These are phyloP conservation scores for Dorcus hopei DNA, from an alignment of 2,888 invertebrate species.

Conservation along the genomic window DNA sequence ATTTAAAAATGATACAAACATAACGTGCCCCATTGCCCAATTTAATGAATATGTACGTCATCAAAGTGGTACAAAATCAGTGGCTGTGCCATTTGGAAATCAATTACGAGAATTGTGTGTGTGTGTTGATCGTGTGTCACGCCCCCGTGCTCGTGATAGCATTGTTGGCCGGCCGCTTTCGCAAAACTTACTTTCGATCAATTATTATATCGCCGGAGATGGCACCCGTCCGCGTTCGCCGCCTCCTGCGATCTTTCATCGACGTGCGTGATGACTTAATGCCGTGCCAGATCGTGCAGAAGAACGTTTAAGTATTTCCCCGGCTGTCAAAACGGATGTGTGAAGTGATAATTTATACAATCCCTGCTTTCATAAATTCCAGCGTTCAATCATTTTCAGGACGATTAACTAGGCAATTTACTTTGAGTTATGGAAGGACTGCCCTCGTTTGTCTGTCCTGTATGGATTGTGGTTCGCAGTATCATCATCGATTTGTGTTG, in stretches of 20 bases:
- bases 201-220: conserved; percentile 14
- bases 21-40: too few relatives aligned
- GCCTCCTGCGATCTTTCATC: not conserved
- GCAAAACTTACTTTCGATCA: conserved; percentile 38
- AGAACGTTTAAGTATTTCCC: not conserved
- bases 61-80: not conserved
- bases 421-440: too few relatives aligned
- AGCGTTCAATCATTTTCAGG: too few relatives aligned
- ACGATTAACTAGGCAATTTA: too few relatives aligned
- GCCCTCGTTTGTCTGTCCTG: too few relatives aligned
- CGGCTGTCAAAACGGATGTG: too few relatives aligned
- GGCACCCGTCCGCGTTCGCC: conserved; percentile 1
- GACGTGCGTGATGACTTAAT: not conserved
- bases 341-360: too few relatives aligned
- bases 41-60: too few relatives aligned
- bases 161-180: conserved; percentile 39
- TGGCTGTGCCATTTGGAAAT: conserved; percentile 35
- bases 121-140: conserved; percentile 39
- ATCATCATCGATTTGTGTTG: too few relatives aligned
- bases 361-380: too few relatives aligned
- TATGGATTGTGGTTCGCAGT: too few relatives aligned
- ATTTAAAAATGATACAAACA: too few relatives aligned
- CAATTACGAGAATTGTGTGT: conserved; percentile 38
- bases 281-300: not conserved
- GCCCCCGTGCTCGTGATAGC: conserved; percentile 38